These are phyloP conservation scores for Tenthredo mesomela DNA, from an alignment of 2,888 invertebrate species.

Conservation along the genomic window DNA sequence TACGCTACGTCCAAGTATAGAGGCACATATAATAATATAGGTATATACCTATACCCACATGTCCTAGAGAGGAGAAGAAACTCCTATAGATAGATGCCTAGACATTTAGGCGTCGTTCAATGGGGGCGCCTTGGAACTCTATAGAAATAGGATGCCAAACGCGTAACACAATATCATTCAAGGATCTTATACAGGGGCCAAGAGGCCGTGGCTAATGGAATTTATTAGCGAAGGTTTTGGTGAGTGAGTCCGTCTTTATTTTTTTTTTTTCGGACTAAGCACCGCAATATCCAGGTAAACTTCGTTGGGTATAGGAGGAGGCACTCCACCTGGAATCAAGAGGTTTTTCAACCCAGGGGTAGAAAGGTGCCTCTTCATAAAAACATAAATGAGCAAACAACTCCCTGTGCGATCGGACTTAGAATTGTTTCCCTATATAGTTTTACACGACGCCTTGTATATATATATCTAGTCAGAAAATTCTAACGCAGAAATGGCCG, in stretches of 20 bases:
- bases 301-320: constrained; percentile 16
- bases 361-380: neutral
- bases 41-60: constrained; percentile 29
- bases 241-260: constrained; percentile 44
- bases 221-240: constrained; percentile 72
- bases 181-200: constrained; percentile 67
- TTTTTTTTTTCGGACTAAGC: constrained; percentile 18
- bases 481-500: constrained; percentile 26
- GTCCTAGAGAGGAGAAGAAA: neutral
- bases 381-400: constrained; percentile 33
- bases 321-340: constrained; percentile 59
- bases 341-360: constrained; percentile 61
- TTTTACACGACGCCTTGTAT: neutral
- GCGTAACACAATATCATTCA: constrained; percentile 74
- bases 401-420: neutral
- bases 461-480: constrained; percentile 35
- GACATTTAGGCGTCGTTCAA: constrained; percentile 26
- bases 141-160: constrained; percentile 68
- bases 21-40: constrained; percentile 6
- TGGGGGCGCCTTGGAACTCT: constrained; percentile 45
- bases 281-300: constrained; percentile 48
- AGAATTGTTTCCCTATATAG: neutral
- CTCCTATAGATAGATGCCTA: constrained; percentile 23
- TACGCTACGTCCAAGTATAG: constrained; percentile 14
- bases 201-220: constrained; percentile 76